Evolutionary conservation across 2,113 vertebrate species (phyloP).

Genomic region (Ceyx melanurus): DNA sequence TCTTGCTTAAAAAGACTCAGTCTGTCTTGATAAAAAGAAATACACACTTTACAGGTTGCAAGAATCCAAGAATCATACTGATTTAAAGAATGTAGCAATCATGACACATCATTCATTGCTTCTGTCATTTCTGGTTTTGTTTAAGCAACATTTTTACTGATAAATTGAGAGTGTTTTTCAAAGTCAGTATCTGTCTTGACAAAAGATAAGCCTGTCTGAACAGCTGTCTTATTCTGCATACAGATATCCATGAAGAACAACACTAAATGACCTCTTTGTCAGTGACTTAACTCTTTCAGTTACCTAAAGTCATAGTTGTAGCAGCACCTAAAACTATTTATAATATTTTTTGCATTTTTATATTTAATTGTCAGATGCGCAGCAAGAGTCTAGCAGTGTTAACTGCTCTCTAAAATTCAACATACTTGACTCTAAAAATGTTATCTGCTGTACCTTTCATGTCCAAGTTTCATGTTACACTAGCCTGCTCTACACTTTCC

Average conservation of each 20-base stretch:
- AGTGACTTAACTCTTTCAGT: not conserved
- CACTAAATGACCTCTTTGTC: not conserved
- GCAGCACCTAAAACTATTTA: not conserved
- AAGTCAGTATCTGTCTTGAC: not conserved
- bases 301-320: not conserved
- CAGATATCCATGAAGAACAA: not conserved
- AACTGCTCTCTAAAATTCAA: not conserved
- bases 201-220: not conserved
- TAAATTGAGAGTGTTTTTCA: not conserved
- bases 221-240: not conserved
- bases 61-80: not conserved
- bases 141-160: not conserved
- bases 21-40: not conserved
- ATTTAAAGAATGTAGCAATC: not conserved
- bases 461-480: not conserved
- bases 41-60: not conserved
- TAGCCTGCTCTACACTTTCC: not conserved
- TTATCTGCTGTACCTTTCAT: not conserved
- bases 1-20: not conserved
- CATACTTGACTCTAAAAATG: not conserved
- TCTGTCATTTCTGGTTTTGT: not conserved
- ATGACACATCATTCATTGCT: not conserved
- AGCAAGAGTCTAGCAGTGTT: not conserved
- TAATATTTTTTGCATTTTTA: not conserved
- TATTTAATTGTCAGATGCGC: not conserved